These are phyloP conservation scores for Steinernema feltiae DNA, from an alignment of 1,140 invertebrate genomes.

Conservation along the genomic window DNA sequence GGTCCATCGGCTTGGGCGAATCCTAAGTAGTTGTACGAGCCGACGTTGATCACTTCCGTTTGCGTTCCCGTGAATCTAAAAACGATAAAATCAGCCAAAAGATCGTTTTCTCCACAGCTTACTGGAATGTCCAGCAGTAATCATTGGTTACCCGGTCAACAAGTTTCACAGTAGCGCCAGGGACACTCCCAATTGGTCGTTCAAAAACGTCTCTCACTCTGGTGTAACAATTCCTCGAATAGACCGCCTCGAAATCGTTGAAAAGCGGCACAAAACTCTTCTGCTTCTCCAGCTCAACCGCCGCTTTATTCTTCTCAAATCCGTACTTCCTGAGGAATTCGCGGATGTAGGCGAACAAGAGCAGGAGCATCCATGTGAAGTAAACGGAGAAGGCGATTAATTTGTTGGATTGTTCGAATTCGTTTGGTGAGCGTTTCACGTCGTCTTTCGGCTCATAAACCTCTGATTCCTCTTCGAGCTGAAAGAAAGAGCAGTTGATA, in stretches of 20 bases:
- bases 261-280: slow-evolving; percentile 61
- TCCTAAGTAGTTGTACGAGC: slow-evolving; percentile 64
- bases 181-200: slow-evolving; percentile 49
- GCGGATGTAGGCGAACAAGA: slow-evolving; percentile 47
- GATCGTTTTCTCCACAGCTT: slow-evolving; percentile 17
- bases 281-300: slow-evolving; percentile 43
- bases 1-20: slow-evolving; percentile 63
- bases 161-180: slow-evolving; percentile 43
- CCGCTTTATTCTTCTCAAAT: slow-evolving; percentile 51
- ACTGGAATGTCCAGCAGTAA: slow-evolving; percentile 54
- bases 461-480: background rate
- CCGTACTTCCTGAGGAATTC: slow-evolving; percentile 51
- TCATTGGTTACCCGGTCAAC: slow-evolving; percentile 48
- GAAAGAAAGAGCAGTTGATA: background rate
- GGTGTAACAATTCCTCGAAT: slow-evolving; percentile 62
- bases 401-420: slow-evolving; percentile 35
- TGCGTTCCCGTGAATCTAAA: slow-evolving; percentile 58
- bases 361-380: slow-evolving; percentile 50
- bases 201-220: slow-evolving; percentile 62
- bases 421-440: slow-evolving; percentile 29
- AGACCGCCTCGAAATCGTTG: slow-evolving; percentile 63
- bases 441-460: background rate
- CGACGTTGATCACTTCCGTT: slow-evolving; percentile 62
- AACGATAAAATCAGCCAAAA: background rate
- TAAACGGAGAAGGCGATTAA: slow-evolving; percentile 50